Conservation (phyloP, 2,797 vertebrate species). For the Cryptoblepharus egeriae region DNA sequence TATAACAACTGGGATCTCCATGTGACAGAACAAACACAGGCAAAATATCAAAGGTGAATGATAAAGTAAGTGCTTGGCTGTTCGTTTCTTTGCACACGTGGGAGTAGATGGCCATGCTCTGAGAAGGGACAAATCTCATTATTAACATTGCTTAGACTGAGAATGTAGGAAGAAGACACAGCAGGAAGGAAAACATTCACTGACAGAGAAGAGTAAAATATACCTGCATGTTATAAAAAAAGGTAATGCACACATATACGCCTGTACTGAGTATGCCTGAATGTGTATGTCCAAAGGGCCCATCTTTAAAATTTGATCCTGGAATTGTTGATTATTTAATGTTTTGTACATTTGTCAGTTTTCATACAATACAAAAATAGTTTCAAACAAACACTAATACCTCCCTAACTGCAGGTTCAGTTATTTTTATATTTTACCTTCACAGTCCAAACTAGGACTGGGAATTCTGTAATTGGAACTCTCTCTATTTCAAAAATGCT, state of each 20-base stretch:
- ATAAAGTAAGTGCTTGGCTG: not conserved
- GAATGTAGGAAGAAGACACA: not conserved
- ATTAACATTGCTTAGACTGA: conserved; percentile 13
- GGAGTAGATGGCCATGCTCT: conserved; percentile 11
- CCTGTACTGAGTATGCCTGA: not conserved
- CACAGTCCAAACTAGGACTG: too few relatives aligned
- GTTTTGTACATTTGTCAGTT: not conserved
- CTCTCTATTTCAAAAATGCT: too few relatives aligned
- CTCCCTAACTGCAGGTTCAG: too few relatives aligned
- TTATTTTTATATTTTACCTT: too few relatives aligned
- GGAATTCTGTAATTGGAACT: too few relatives aligned
- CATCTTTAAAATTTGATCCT: conserved; percentile 3
- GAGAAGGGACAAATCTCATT: conserved; percentile 14
- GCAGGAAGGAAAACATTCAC: not conserved
- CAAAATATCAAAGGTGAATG: conserved; percentile 28
- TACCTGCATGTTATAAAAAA: not conserved
- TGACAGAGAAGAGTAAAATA: conserved; percentile 13
- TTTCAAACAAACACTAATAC: not conserved
- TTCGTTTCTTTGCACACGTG: conserved; percentile 12
- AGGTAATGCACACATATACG: too few relatives aligned
- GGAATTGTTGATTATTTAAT: not conserved
- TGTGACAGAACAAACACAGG: conserved; percentile 7
- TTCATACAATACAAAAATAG: not conserved
- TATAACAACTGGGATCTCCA: conserved; percentile 14
- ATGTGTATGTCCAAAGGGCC: not conserved